Evolutionary conservation across 2,888 invertebrate genomes (phyloP).

Genomic region (Xestobium rufovillosum): DNA sequence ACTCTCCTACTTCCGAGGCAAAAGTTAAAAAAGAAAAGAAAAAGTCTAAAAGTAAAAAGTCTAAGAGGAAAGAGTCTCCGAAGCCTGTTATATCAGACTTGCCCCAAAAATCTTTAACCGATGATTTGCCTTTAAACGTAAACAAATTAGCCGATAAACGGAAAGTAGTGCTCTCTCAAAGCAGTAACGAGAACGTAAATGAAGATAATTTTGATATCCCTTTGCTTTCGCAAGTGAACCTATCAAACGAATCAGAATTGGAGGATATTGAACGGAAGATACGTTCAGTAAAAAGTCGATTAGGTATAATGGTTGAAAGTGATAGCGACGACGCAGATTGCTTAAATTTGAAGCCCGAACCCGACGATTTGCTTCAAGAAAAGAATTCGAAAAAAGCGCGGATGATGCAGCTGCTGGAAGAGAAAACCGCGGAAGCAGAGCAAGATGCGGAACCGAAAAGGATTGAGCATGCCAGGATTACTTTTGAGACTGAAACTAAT

Average conservation of each 20-base stretch:
- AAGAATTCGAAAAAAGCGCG: too few relatives aligned
- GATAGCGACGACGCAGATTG: conserved; percentile 60
- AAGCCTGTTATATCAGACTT: conserved; percentile 31
- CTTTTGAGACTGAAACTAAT: conserved; percentile 25
- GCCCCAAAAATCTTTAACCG: conserved; percentile 32
- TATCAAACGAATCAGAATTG: conserved; percentile 45
- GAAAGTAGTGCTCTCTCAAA: conserved; percentile 33
- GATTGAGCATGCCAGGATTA: conserved; percentile 28
- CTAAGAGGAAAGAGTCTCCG: conserved; percentile 25
- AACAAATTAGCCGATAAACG: conserved; percentile 36
- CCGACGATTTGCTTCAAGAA: conserved; percentile 41
- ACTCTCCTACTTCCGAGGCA: conserved; percentile 29
- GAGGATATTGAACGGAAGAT: conserved; percentile 58
- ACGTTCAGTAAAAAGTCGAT: conserved; percentile 47
- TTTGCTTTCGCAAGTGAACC: conserved; percentile 43
- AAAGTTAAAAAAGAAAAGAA: conserved; percentile 43
- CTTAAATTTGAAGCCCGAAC: conserved; percentile 57
- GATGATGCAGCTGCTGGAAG: too few relatives aligned
- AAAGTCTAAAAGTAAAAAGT: conserved; percentile 41
- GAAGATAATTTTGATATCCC: conserved; percentile 46
- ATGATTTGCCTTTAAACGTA: conserved; percentile 37
- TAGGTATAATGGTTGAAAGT: conserved; percentile 46
- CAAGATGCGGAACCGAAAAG: conserved; percentile 9
- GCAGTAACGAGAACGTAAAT: conserved; percentile 17
- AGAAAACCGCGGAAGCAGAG: conserved; percentile 6